Conservation (phyloP, 2,888 invertebrate genomes). For the Troilus luridus region DNA sequence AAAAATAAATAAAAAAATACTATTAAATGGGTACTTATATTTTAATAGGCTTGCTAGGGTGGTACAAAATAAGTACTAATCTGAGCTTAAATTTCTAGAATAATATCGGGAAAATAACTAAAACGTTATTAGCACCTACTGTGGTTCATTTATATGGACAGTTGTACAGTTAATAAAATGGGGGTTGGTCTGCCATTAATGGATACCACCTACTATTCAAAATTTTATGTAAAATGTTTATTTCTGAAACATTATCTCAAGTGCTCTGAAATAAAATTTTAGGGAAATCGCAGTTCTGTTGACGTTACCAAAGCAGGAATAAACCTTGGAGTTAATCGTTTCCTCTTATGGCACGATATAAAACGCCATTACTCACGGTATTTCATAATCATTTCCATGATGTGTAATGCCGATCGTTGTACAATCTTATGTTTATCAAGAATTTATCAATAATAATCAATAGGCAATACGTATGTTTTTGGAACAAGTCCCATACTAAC, state of each 20-base stretch:
- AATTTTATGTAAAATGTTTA: no score
- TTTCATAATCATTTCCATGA: neutral
- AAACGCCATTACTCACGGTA: neutral
- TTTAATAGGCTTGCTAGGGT: no score
- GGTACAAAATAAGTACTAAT: no score
- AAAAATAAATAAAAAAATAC: no score
- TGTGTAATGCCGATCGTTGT: neutral
- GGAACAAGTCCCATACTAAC: neutral
- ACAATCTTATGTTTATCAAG: neutral
- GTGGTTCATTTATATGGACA: no score
- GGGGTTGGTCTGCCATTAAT: no score
- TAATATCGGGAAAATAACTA: no score
- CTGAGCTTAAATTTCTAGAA: no score
- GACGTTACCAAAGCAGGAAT: neutral
- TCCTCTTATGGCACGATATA: neutral
- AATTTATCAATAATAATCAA: neutral
- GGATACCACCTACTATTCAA: no score
- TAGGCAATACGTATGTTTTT: neutral
- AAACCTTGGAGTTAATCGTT: slow-evolving; percentile 4
- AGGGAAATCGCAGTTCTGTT: neutral
- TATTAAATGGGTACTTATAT: no score
- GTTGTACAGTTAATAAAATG: no score
- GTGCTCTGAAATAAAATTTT: neutral
- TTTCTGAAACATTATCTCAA: neutral
- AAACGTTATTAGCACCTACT: no score